Evolutionary conservation across 2,797 vertebrate species (phyloP).

Genomic region (Tolypeutes matacus): DNA sequence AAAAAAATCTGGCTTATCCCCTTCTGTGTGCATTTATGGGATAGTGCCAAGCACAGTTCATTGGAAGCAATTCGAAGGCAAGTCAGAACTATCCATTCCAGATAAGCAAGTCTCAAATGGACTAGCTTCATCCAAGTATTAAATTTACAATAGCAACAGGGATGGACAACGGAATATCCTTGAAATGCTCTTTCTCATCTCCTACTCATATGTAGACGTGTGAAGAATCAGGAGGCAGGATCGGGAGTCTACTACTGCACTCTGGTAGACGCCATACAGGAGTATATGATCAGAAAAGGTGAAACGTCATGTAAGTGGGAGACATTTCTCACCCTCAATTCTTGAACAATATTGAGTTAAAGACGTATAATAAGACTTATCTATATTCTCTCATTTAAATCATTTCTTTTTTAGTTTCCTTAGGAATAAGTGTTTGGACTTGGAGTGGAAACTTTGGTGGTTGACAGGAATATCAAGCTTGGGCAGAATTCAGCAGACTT

Average conservation of each 20-base stretch:
- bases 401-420: background rate
- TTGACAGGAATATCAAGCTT: no score
- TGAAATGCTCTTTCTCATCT: background rate
- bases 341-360: background rate
- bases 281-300: background rate
- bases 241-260: background rate
- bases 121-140: background rate
- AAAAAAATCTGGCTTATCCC: background rate
- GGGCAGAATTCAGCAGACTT: background rate
- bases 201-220: rapidly evolving
- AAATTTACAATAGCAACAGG: background rate
- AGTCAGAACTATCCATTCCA: background rate
- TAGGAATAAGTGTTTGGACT: background rate
- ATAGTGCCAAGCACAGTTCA: rapidly evolving
- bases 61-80: background rate
- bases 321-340: background rate
- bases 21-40: rapidly evolving
- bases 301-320: background rate
- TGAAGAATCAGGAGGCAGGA: background rate
- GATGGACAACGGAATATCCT: background rate
- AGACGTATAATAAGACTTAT: background rate
- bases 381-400: background rate
- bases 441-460: background rate
- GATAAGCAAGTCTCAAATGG: background rate
- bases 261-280: background rate